phyloP scores from a whole-genome alignment of 1,140 invertebrate genomes.

The Apis dorsata region DNA sequence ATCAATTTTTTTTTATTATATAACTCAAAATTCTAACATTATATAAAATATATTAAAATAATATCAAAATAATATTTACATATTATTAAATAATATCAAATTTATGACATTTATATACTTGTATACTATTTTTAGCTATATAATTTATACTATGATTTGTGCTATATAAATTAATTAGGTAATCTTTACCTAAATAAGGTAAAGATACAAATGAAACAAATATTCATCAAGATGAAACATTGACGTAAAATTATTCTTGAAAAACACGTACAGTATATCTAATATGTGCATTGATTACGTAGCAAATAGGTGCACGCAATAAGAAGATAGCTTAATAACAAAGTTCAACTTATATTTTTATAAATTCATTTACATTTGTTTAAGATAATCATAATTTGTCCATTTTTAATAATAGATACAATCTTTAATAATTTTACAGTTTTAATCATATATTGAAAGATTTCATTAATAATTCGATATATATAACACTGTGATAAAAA shows the following conservation, averaged over 20 bases:
- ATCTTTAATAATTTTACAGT: neutral
- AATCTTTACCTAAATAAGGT: neutral
- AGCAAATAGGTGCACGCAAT: neutral
- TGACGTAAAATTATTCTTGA: neutral
- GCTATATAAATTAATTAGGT: neutral
- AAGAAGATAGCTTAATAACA: neutral
- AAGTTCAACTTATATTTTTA: neutral
- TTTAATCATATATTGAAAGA: no score
- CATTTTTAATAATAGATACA: no score
- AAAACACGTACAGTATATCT: neutral
- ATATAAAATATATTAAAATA: neutral
- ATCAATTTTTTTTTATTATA: neutral
- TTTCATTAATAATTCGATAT: neutral
- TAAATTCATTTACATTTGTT: no score
- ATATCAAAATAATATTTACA: neutral
- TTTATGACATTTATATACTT: neutral
- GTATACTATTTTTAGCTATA: no score
- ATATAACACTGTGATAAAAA: neutral
- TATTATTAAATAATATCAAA: neutral
- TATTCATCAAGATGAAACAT: neutral
- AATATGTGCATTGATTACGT: constrained; percentile 4
- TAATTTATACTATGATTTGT: neutral
- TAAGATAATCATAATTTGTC: no score
- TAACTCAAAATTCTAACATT: neutral
- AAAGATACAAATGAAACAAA: neutral